Evolutionary conservation across 2,113 vertebrate genomes (phyloP), one percentile per base, ranked within the genome.

Genomic region (Boulengeromyrus knoepffleri): DNA sequence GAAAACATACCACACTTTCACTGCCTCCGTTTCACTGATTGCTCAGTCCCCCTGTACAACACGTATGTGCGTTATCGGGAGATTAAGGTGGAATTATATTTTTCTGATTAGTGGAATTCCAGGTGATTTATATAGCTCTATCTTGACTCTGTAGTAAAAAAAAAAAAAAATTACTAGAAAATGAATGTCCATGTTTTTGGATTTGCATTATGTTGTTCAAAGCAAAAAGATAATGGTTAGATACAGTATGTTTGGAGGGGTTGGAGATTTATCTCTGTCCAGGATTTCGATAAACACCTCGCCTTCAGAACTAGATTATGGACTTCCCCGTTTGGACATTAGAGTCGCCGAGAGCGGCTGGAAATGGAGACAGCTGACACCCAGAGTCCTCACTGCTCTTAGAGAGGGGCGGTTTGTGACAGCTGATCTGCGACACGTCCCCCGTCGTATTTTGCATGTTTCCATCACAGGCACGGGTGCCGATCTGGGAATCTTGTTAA

Each of bases 401-500:
- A 39, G 9, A 36, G 85, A 87, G 47, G 12, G 50, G 27, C 2
- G 15, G 27, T 19, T 36, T 5, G 50, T 53, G 85, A 36, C 50
- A 8, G 85, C 8, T 27, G 50, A 31, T 53, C 50, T 36, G 9
- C 2, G 6, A 42, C 83, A 21, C 39, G 21, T 17, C 83, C 21
- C 21, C 6, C 1, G 74, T 47, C 7, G 15, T 50, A n/a, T 87
- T n/a, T 53, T 39, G 50, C 27, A 31, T n/a, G n/a, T 19, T 87
- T 56, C 47, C 45, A 87, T 87, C 50, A 19, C 24, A 36, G 50
- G 85, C 15, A 31, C 50, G 13, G 4, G 31, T 15, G 85, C 85
- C n/a, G 85, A 50, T 47, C 50, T 36, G 85, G 31, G 50, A 53
- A 53, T 87, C 49, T 87, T 92, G 91, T 92, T 93, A 91, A 89